Evolutionary conservation across 2,797 vertebrate species (phyloP).

Genomic region (Nothura maculosa): DNA sequence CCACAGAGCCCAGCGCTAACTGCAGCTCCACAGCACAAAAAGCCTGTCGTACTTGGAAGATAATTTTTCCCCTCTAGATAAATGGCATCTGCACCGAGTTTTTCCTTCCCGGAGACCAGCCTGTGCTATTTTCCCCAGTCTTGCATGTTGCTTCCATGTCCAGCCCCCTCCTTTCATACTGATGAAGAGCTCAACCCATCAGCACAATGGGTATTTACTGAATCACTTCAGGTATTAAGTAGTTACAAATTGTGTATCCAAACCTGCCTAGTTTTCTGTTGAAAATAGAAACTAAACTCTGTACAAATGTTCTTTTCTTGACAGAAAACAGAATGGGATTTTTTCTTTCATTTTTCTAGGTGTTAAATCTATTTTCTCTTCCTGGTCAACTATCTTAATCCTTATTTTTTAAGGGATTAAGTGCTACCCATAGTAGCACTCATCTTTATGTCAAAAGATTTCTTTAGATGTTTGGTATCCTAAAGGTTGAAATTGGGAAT

Average conservation of each 20-base stretch:
- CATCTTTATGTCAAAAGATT: slow-evolving; percentile 74
- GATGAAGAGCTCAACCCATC: background rate
- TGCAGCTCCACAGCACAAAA: background rate
- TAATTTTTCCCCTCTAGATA: background rate
- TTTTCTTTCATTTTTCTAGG: slow-evolving; percentile 48
- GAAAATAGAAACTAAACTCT: background rate
- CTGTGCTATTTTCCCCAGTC: background rate
- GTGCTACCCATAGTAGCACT: slow-evolving; percentile 65
- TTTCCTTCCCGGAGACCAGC: background rate
- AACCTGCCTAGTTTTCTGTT: background rate
- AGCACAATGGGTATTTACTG: background rate
- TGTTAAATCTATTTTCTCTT: slow-evolving; percentile 70
- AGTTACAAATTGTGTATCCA: background rate
- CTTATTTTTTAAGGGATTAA: slow-evolving; percentile 75
- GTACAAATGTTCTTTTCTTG: background rate
- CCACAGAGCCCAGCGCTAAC: background rate
- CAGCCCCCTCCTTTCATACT: background rate
- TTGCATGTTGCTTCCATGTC: background rate
- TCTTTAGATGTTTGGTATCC: slow-evolving; percentile 61
- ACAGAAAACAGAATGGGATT: background rate
- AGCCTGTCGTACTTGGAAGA: background rate
- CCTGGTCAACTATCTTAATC: slow-evolving; percentile 61
- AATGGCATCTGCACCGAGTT: background rate
- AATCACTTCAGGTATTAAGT: background rate
- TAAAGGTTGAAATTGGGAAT: slow-evolving; percentile 50